Conservation (phyloP, 2,113 vertebrate species). For the Entelurus aequoreus region DNA sequence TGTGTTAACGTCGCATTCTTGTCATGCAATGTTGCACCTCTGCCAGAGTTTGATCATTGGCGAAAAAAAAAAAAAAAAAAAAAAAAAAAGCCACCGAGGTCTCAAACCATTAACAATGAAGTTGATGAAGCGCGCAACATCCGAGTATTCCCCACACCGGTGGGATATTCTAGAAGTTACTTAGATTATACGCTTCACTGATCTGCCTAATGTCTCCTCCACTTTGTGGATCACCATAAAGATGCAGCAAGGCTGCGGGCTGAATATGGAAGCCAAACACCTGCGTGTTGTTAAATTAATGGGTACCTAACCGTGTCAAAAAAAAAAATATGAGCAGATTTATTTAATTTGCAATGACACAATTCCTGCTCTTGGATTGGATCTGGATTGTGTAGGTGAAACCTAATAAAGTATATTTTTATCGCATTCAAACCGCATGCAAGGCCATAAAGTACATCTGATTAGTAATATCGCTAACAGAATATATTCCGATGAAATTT, state of each 20-base stretch:
- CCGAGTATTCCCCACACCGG: constrained; percentile 55
- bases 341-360: background rate
- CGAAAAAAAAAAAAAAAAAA: constrained; percentile 1
- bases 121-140: constrained; percentile 50
- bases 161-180: constrained; percentile 45
- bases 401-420: background rate
- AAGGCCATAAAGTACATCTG: background rate
- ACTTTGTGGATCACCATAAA: constrained; percentile 32
- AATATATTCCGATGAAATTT: constrained; percentile 31
- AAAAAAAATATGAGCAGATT: too few relatives aligned
- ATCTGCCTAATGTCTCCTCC: constrained; percentile 49
- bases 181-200: constrained; percentile 58
- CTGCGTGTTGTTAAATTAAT: background rate
- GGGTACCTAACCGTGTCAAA: too few relatives aligned
- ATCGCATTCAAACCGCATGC: background rate
- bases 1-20: background rate
- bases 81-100: constrained; percentile 22
- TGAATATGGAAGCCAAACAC: background rate
- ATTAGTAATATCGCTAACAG: constrained; percentile 15
- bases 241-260: constrained; percentile 8
- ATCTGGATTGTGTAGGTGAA: background rate
- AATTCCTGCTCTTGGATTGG: background rate
- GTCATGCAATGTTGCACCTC: constrained; percentile 9
- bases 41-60: constrained; percentile 31
- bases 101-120: constrained; percentile 49